Conservation (phyloP, 2,113 vertebrate genomes). For the Corythornis cristatus region DNA sequence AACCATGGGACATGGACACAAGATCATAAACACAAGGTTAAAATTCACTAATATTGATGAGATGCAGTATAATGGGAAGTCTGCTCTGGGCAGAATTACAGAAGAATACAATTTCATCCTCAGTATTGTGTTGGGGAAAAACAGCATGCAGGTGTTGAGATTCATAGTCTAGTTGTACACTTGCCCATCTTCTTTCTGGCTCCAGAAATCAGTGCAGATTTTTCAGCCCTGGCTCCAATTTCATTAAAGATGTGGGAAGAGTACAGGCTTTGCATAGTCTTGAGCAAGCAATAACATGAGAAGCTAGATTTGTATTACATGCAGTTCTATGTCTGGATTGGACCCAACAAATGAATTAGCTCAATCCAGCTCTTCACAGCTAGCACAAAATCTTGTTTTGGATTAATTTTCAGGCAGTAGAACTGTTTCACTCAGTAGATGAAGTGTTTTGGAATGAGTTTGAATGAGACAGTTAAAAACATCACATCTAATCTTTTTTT, state of each 20-base stretch:
- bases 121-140: neutral
- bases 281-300: neutral
- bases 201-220: neutral
- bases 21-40: neutral
- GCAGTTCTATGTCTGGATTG: neutral
- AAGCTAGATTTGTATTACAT: neutral
- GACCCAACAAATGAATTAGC: neutral
- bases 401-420: constrained; percentile 42
- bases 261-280: neutral
- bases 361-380: neutral
- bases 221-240: neutral
- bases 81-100: neutral
- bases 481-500: constrained; percentile 24
- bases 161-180: neutral
- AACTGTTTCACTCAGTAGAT: constrained; percentile 30
- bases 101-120: neutral
- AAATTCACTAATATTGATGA: neutral
- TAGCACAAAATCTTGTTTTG: constrained; percentile 6
- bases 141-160: neutral
- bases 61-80: neutral
- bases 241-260: neutral
- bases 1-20: neutral
- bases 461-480: constrained; percentile 37
- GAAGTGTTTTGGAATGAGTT: constrained; percentile 37
- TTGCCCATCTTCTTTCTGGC: neutral